A percentile compares a stretch with the other conserved stretches of the same genome.
These are phyloP conservation scores for Hypomecis punctinalis DNA, from an alignment of 2,888 invertebrate species.

Conservation along the genomic window DNA sequence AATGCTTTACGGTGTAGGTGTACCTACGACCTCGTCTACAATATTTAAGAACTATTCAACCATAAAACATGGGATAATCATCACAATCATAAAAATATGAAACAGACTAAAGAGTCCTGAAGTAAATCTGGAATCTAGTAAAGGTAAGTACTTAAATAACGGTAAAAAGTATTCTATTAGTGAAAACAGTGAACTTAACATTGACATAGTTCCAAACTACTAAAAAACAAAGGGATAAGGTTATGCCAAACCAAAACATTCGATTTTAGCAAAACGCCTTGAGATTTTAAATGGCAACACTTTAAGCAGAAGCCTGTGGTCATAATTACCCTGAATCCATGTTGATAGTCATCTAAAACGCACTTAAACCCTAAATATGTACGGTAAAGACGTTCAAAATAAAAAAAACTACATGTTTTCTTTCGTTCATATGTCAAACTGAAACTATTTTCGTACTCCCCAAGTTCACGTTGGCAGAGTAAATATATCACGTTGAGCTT, in stretches of 20 bases:
- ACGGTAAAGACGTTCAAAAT: constrained; percentile 75
- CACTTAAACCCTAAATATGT: constrained; percentile 62
- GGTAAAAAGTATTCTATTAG: not conserved
- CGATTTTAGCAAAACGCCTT: constrained; percentile 48
- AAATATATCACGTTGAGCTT: constrained; percentile 58
- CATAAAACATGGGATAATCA: constrained; percentile 25
- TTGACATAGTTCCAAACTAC: constrained; percentile 23
- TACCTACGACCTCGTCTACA: constrained; percentile 42
- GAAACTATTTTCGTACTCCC: constrained; percentile 78
- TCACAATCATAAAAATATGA: not conserved
- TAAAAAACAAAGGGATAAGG: constrained; percentile 56
- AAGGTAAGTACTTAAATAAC: not conserved
- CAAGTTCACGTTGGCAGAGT: constrained; percentile 80
- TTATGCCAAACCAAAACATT: constrained; percentile 77
- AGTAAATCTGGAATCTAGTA: not conserved
- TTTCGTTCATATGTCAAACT: constrained; percentile 81
- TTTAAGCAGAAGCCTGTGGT: constrained; percentile 48
- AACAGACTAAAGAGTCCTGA: not conserved
- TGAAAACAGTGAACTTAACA: constrained; percentile 20
- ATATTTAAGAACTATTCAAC: constrained; percentile 36
- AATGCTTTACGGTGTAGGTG: constrained; percentile 32
- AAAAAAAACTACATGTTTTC: constrained; percentile 81
- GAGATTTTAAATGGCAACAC: constrained; percentile 49
- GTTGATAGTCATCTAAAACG: constrained; percentile 64
- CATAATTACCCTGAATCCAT: constrained; percentile 81